Conservation (phyloP, 2,113 vertebrate genomes). For the Crotalus viridis region DNA sequence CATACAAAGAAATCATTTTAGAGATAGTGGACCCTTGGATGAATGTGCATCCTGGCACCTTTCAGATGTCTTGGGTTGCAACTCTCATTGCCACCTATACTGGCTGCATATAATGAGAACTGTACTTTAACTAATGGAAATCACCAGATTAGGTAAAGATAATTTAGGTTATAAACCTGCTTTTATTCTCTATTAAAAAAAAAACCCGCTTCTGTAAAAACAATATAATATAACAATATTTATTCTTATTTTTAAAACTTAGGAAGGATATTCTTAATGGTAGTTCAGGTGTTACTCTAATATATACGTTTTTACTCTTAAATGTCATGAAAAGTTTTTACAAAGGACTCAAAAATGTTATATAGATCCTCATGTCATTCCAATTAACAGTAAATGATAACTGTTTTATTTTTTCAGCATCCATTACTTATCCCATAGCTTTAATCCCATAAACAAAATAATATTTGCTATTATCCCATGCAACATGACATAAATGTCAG, state of each 20-base stretch:
- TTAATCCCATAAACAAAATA: not conserved
- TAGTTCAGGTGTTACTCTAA: not conserved
- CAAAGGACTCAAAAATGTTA: conserved; percentile 20
- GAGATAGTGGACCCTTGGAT: not conserved
- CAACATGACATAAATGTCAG: not conserved
- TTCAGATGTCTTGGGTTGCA: too few species aligned
- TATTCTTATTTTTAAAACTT: not conserved
- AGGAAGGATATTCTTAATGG: not conserved
- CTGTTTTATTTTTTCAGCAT: not conserved
- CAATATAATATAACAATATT: not conserved
- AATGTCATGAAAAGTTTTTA: not conserved
- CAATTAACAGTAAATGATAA: not conserved
- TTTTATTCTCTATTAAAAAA: not conserved
- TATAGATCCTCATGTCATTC: conserved; percentile 12
- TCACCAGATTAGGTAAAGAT: not conserved
- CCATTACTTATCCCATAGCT: not conserved
- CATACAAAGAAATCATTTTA: not conserved
- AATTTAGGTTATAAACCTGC: not conserved
- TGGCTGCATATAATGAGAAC: too few species aligned
- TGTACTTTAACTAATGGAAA: not conserved
- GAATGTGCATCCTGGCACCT: too few species aligned
- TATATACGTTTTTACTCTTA: conserved; percentile 18
- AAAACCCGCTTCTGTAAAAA: not conserved
- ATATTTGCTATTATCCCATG: not conserved
- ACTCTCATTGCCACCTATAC: too few species aligned